Conservation (phyloP, 2,888 invertebrate genomes). For the Parasteatoda lunata region DNA sequence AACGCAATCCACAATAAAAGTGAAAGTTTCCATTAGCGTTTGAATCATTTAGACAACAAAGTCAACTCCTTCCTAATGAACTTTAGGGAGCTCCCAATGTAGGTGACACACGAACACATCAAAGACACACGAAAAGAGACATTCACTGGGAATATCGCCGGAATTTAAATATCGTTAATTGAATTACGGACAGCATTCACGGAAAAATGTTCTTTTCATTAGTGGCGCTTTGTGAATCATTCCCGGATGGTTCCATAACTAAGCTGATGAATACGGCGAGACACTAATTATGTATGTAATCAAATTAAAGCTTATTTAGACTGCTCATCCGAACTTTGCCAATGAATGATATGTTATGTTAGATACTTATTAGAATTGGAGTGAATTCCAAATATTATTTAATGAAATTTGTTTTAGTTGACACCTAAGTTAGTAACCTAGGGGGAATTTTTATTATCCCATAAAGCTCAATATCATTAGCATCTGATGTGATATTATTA, state of each 20-base stretch:
- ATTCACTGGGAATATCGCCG: constrained; percentile 28
- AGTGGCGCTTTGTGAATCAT: not conserved
- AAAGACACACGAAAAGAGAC: constrained; percentile 19
- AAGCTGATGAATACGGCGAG: constrained; percentile 7
- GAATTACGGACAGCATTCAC: constrained; percentile 37
- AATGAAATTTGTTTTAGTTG: too few species aligned
- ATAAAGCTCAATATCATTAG: too few species aligned
- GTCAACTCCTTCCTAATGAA: constrained; percentile 28
- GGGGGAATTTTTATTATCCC: too few species aligned
- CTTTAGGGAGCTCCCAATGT: constrained; percentile 15
- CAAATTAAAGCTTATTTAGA: constrained; percentile 11
- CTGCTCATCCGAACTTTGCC: too few species aligned
- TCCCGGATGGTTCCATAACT: not conserved
- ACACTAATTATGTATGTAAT: constrained; percentile 21
- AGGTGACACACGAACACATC: constrained; percentile 34
- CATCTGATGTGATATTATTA: too few species aligned
- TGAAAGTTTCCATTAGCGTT: too few species aligned
- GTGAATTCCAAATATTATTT: too few species aligned
- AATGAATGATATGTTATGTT: too few species aligned
- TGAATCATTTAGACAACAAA: too few species aligned
- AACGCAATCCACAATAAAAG: too few species aligned
- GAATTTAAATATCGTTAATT: constrained; percentile 47
- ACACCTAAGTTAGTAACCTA: too few species aligned
- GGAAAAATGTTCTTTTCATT: constrained; percentile 39
- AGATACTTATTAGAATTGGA: too few species aligned